Conservation (phyloP, 2,113 vertebrate species). For the Centropristis striata region DNA sequence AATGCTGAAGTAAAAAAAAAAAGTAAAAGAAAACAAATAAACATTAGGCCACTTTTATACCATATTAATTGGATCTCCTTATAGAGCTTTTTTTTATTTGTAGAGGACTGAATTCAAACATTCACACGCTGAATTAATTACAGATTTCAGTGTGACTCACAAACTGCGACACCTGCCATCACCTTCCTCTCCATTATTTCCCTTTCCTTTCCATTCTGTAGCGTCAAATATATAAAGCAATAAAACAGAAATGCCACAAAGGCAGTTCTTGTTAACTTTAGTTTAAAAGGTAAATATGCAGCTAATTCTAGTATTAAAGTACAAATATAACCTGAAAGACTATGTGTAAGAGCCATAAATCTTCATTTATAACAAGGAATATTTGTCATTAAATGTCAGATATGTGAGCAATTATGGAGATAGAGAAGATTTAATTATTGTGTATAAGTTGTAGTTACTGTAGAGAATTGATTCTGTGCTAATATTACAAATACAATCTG, state of each 20-base stretch:
- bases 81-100: slow-evolving; percentile 11
- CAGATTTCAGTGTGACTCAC: slow-evolving; percentile 46
- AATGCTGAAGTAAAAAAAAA: not conserved
- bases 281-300: not conserved
- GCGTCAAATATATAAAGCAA: slow-evolving; percentile 43
- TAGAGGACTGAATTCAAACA: slow-evolving; percentile 4
- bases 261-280: slow-evolving; percentile 7
- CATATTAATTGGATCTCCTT: not conserved
- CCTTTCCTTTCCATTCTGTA: slow-evolving; percentile 36
- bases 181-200: slow-evolving; percentile 37
- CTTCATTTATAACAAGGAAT: not conserved
- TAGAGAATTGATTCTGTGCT: not conserved
- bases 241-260: slow-evolving; percentile 30
- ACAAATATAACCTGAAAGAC: not conserved
- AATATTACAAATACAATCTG: not conserved
- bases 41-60: too few relatives aligned
- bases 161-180: slow-evolving; percentile 56
- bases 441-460: not conserved
- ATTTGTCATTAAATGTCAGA: not conserved
- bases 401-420: not conserved
- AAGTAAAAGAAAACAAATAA: not conserved
- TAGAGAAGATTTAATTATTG: not conserved
- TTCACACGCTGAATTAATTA: slow-evolving; percentile 6
- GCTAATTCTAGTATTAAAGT: not conserved
- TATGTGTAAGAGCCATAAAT: not conserved